phyloP scores from a whole-genome alignment of 2,797 vertebrate genomes.

The Eulemur coronatus region DNA sequence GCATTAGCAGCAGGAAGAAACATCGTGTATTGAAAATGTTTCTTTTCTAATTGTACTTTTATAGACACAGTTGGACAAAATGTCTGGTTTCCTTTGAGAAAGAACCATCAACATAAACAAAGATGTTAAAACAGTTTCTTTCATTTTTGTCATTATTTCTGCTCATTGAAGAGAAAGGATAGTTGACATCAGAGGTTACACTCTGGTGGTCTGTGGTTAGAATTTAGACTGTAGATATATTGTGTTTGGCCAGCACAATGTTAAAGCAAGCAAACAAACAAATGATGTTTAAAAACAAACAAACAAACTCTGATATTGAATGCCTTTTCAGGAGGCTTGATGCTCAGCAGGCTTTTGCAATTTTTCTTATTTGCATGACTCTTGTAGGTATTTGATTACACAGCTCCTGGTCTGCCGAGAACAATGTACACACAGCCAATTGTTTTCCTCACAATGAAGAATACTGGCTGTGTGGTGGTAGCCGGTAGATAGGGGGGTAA shows the following conservation, averaged over 20 bases:
- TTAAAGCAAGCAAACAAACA: background rate
- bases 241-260: background rate
- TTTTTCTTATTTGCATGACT: background rate
- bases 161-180: background rate
- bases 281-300: background rate
- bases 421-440: too few species aligned
- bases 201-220: background rate
- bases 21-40: background rate
- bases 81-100: background rate
- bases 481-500: background rate
- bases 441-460: background rate
- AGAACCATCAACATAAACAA: background rate
- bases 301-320: background rate
- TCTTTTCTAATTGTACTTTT: conserved; percentile 21
- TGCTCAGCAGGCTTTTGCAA: background rate
- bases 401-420: background rate
- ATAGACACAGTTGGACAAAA: background rate
- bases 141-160: background rate
- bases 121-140: background rate
- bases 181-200: background rate
- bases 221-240: background rate
- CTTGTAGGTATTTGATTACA: background rate
- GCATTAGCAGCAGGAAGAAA: background rate
- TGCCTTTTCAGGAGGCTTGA: background rate
- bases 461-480: too few species aligned